Evolutionary conservation across 2,797 vertebrate species (phyloP).

Genomic region (Champsocephalus esox): DNA sequence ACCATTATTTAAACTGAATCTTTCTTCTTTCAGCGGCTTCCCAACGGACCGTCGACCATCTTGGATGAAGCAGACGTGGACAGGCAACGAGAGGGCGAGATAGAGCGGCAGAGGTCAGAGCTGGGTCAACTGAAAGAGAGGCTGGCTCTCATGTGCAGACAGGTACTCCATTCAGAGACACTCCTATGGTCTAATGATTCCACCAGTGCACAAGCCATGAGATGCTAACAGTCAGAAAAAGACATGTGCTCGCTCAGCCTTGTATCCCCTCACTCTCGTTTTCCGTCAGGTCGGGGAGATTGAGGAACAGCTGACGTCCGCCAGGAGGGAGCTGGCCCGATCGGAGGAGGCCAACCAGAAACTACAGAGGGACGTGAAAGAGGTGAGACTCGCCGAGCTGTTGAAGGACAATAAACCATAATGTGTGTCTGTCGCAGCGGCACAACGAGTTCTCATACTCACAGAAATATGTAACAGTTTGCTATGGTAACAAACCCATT

Average conservation of each 20-base stretch:
- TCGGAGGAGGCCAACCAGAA: slow-evolving; percentile 93
- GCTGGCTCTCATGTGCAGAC: slow-evolving; percentile 91
- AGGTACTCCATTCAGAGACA: slow-evolving; percentile 72
- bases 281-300: slow-evolving; percentile 89
- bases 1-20: not conserved
- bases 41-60: slow-evolving; percentile 85
- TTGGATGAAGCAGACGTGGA: slow-evolving; percentile 84
- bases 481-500: slow-evolving; percentile 60
- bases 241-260: slow-evolving; percentile 8
- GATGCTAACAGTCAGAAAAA: slow-evolving; percentile 4
- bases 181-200: not conserved
- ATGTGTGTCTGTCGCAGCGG: slow-evolving; percentile 26
- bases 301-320: slow-evolving; percentile 92
- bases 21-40: slow-evolving; percentile 74
- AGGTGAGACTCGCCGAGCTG: slow-evolving; percentile 80
- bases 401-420: slow-evolving; percentile 30
- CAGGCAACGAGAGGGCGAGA: slow-evolving; percentile 86
- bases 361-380: slow-evolving; percentile 92
- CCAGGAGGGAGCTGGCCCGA: slow-evolving; percentile 90
- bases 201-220: not conserved
- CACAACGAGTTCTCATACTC: slow-evolving; percentile 35
- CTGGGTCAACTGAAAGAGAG: slow-evolving; percentile 92
- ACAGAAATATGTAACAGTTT: slow-evolving; percentile 49
- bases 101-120: slow-evolving; percentile 90
- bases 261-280: slow-evolving; percentile 1